These are phyloP conservation scores for Sesamia inferens DNA, from an alignment of 2,888 invertebrate genomes.

Conservation along the genomic window DNA sequence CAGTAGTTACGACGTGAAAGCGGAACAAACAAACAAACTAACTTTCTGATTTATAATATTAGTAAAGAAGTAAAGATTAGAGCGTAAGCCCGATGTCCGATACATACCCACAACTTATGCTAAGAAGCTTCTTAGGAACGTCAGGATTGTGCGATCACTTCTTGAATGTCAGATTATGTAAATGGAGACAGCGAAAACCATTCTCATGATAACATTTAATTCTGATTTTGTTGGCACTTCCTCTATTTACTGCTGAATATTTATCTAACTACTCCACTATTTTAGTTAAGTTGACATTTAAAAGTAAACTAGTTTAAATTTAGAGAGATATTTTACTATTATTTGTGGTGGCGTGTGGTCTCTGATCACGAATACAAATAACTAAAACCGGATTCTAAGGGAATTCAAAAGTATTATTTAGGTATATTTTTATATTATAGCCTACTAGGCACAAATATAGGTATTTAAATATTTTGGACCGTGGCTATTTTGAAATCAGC, in stretches of 20 bases:
- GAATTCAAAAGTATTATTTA: background rate
- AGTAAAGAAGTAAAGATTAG: background rate
- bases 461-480: background rate
- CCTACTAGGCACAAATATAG: background rate
- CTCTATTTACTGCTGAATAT: constrained; percentile 42
- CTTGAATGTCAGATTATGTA: constrained; percentile 61
- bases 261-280: constrained; percentile 25
- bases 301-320: constrained; percentile 21
- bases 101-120: constrained; percentile 33
- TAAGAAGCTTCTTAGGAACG: constrained; percentile 38
- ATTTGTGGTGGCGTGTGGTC: constrained; percentile 12
- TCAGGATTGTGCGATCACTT: constrained; percentile 49
- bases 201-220: constrained; percentile 51
- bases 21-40: too few species aligned
- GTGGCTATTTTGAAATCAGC: background rate
- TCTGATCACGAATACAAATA: constrained; percentile 3
- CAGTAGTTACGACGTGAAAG: too few species aligned
- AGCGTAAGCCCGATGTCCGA: constrained; percentile 5
- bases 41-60: too few species aligned
- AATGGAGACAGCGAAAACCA: constrained; percentile 54
- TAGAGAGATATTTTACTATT: constrained; percentile 17
- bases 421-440: background rate
- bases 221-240: constrained; percentile 51
- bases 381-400: too few species aligned
- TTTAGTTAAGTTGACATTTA: constrained; percentile 17